Evolutionary conservation across 2,888 invertebrate genomes (phyloP).

Genomic region (Coremacera marginata): DNA sequence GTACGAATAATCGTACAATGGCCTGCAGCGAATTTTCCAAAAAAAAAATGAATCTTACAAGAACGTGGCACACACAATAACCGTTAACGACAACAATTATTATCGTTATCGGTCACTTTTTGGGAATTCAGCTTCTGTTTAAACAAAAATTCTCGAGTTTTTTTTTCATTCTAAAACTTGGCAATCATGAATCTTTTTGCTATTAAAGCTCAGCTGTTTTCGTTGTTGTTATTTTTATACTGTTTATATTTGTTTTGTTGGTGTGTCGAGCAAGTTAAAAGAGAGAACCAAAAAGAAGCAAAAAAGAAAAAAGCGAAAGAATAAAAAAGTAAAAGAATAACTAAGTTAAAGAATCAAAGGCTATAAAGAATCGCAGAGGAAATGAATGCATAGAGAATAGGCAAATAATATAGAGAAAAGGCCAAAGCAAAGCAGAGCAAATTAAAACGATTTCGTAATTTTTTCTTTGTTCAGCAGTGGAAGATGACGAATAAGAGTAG

Average conservation of each 20-base stretch:
- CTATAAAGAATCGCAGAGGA: slow-evolving; percentile 7
- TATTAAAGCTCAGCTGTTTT: slow-evolving; percentile 26
- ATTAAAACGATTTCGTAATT: slow-evolving; percentile 37
- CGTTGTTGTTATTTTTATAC: slow-evolving; percentile 10
- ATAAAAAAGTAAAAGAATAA: background rate
- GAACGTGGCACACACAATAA: no score
- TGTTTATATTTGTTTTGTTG: slow-evolving; percentile 12
- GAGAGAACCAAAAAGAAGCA: background rate
- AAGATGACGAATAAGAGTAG: slow-evolving; percentile 20
- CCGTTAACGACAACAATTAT: no score
- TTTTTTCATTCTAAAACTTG: no score
- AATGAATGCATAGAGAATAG: background rate
- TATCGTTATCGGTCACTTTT: no score
- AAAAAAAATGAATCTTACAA: no score
- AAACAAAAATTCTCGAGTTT: no score
- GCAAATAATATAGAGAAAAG: background rate
- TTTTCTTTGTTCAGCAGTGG: slow-evolving; percentile 24
- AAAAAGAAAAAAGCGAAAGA: no score
- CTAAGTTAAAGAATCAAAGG: slow-evolving; percentile 4
- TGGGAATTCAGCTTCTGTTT: no score
- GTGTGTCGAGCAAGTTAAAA: background rate
- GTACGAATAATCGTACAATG: no score
- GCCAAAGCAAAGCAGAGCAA: slow-evolving; percentile 8
- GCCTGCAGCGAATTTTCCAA: no score
- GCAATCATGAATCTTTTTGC: background rate